Evolutionary conservation across 1,140 invertebrate genomes (phyloP).

Genomic region (Drosophila nigromelanica): DNA sequence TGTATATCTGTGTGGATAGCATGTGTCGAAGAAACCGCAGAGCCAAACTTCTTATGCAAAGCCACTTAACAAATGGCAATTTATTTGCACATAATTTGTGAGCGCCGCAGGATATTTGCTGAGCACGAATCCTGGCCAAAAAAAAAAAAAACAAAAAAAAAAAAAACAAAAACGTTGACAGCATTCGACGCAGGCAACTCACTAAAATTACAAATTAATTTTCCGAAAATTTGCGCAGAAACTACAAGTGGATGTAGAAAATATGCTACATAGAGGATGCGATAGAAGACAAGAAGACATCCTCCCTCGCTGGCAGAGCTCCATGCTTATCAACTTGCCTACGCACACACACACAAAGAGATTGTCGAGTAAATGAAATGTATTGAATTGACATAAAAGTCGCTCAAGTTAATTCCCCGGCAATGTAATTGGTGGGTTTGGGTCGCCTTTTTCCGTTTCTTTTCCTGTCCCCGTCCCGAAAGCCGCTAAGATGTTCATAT

Average conservation of each 20-base stretch:
- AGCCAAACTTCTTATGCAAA: conserved; percentile 79
- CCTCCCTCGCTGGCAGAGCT: no score
- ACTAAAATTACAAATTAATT: conserved; percentile 82
- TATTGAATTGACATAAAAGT: conserved; percentile 83
- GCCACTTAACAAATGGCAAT: conserved; percentile 82
- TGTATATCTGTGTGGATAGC: conserved; percentile 8
- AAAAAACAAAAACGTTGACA: conserved; percentile 34
- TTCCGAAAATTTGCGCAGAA: conserved; percentile 75
- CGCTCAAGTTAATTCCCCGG: conserved; percentile 79
- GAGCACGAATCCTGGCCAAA: conserved; percentile 29
- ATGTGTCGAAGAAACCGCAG: conserved; percentile 32
- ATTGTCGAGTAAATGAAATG: conserved; percentile 76
- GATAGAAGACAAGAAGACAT: conserved; percentile 34
- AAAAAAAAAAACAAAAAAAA: conserved; percentile 8
- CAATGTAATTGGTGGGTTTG: conserved; percentile 72
- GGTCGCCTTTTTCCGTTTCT: not conserved
- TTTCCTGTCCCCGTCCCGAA: not conserved
- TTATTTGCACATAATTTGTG: conserved; percentile 82
- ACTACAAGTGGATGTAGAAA: conserved; percentile 57
- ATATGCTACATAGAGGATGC: conserved; percentile 42
- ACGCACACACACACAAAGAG: conserved; percentile 21
- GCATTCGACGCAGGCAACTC: conserved; percentile 16
- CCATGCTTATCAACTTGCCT: no score
- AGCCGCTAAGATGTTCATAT: conserved; percentile 45
- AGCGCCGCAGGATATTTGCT: conserved; percentile 74